A percentile compares a stretch with the other conserved stretches of the same genome.
Conservation (phyloP, 2,113 vertebrate genomes). For the Electrona antarctica region DNA sequence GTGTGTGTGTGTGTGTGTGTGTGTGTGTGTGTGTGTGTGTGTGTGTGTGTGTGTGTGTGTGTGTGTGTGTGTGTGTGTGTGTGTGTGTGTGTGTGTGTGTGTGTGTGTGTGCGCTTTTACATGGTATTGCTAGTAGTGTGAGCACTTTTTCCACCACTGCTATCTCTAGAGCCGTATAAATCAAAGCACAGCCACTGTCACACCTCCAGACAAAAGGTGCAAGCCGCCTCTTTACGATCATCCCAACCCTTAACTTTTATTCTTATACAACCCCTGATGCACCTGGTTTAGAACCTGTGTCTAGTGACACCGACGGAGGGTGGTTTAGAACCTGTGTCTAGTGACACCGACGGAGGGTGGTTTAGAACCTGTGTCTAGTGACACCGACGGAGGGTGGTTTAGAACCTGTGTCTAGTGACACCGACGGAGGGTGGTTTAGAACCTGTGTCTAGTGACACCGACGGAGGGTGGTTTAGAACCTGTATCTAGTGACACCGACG, state of each 20-base stretch:
- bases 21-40: constrained; percentile 8
- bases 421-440: no score
- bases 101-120: no score
- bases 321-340: no score
- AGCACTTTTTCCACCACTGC: not conserved
- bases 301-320: not conserved
- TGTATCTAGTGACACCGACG: no score
- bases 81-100: no score
- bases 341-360: not conserved
- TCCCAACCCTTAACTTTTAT: not conserved
- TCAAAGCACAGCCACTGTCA: not conserved
- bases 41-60: not conserved
- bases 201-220: not conserved
- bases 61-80: no score
- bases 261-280: not conserved
- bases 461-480: no score
- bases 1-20: not conserved
- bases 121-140: not conserved
- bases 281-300: not conserved
- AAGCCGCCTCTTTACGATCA: not conserved
- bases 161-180: not conserved
- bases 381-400: no score
- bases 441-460: no score
- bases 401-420: no score
- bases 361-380: no score